Evolutionary conservation across 37 sponge, comb jelly and placozoan species (phyloP).

Genomic region (Mnemiopsis leidyi): DNA sequence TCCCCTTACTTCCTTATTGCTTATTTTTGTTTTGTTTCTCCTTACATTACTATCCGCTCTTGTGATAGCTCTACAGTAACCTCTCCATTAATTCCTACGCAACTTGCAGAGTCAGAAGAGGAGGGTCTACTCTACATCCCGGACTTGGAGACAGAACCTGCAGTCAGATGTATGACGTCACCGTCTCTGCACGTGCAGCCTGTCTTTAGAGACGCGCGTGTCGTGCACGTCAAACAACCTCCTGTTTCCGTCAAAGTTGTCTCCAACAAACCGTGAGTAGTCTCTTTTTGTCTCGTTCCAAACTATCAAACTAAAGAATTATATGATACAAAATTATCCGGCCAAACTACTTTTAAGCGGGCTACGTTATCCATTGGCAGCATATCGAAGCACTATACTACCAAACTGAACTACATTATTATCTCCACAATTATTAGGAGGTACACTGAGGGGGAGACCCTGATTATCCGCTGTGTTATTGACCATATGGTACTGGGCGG

Average conservation of each 20-base stretch:
- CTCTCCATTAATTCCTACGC: too few species aligned
- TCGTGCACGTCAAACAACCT: not conserved
- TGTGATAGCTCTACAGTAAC: too few species aligned
- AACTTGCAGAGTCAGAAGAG: too few species aligned
- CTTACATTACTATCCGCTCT: too few species aligned
- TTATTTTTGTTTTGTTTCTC: too few species aligned
- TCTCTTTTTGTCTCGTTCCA: too few species aligned
- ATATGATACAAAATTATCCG: too few species aligned
- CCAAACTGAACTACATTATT: not conserved
- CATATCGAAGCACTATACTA: not conserved
- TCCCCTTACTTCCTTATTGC: too few species aligned
- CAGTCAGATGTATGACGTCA: not conserved
- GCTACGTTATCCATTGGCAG: too few species aligned
- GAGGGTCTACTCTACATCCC: not conserved
- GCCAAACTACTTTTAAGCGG: too few species aligned
- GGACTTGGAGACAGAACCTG: not conserved
- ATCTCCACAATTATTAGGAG: not conserved
- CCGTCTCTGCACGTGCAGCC: not conserved
- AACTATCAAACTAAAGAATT: too few species aligned
- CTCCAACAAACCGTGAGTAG: not conserved
- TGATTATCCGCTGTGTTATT: not conserved
- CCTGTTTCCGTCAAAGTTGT: not conserved
- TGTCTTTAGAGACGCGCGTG: not conserved
- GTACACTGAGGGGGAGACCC: not conserved
- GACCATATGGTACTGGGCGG: not conserved